Conservation (phyloP, 1,140 invertebrate species). For the Teleogryllus occipitalis region DNA sequence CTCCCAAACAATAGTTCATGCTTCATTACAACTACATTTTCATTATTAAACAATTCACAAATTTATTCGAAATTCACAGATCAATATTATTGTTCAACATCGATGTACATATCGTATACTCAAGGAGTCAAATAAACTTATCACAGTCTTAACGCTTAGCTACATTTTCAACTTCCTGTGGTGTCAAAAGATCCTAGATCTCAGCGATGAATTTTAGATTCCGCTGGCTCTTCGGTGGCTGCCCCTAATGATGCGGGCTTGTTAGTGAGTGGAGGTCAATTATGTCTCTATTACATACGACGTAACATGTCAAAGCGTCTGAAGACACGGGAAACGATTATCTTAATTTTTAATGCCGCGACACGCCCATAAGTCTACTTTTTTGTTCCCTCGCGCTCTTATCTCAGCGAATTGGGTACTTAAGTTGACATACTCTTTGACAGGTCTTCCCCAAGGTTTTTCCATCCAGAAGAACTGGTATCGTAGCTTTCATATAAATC, state of each 20-base stretch:
- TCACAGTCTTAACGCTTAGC: no score
- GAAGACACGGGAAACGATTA: neutral
- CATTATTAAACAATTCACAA: no score
- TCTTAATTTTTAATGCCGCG: neutral
- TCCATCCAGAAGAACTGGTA: neutral
- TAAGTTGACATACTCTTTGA: neutral
- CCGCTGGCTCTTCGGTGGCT: neutral
- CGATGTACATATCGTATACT: no score
- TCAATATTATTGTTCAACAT: no score
- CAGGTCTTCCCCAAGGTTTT: neutral
- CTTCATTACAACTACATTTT: no score
- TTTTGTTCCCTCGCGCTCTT: neutral
- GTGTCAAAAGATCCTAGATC: no score
- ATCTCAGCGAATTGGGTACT: neutral
- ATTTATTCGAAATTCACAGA: no score
- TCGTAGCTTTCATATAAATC: no score
- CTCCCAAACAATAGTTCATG: no score
- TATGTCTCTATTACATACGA: neutral
- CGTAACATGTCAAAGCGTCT: neutral
- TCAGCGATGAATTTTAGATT: no score
- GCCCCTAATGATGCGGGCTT: neutral
- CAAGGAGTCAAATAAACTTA: no score
- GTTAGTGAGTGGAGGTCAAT: neutral
- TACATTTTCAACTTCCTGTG: no score
- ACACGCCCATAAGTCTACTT: neutral